phyloP scores from a whole-genome alignment of 2,113 vertebrate genomes.

The Danionella cerebrum region DNA sequence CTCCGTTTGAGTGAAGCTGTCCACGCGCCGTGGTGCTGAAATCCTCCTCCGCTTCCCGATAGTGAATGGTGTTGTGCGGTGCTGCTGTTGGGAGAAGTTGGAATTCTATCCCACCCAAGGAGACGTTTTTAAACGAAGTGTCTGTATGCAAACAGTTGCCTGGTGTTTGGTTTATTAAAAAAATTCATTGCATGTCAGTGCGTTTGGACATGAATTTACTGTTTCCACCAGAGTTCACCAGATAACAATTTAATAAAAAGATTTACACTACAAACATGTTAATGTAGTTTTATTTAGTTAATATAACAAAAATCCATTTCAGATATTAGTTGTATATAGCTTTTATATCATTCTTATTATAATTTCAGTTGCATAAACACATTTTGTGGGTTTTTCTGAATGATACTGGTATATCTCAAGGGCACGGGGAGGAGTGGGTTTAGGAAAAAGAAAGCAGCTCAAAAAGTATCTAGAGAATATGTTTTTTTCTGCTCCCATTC shows the following conservation, averaged over 20 bases:
- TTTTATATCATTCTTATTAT: too few species aligned
- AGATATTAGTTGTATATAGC: too few species aligned
- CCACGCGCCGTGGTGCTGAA: conserved; percentile 57
- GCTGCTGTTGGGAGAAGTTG: neutral
- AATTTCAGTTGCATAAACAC: too few species aligned
- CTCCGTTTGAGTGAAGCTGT: conserved; percentile 51
- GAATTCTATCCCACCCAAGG: neutral
- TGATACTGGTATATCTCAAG: neutral
- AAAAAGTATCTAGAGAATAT: neutral
- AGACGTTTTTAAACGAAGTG: neutral
- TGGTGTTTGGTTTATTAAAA: neutral
- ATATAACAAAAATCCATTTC: too few species aligned
- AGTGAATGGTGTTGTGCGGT: neutral
- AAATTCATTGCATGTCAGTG: too few species aligned
- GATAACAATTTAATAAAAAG: too few species aligned
- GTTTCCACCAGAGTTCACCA: too few species aligned
- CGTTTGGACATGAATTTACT: too few species aligned
- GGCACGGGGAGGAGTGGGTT: neutral
- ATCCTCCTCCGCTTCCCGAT: neutral
- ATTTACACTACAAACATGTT: too few species aligned
- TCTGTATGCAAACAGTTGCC: neutral
- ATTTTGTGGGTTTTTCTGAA: too few species aligned
- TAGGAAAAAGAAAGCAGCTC: neutral
- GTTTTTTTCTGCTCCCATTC: neutral
- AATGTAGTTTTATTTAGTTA: too few species aligned